Percentiles rank a stretch among this genome's conserved stretches.
Evolutionary conservation across 1,140 invertebrate species (phyloP).

Genomic region (Brachionus asplanchnoidis): DNA sequence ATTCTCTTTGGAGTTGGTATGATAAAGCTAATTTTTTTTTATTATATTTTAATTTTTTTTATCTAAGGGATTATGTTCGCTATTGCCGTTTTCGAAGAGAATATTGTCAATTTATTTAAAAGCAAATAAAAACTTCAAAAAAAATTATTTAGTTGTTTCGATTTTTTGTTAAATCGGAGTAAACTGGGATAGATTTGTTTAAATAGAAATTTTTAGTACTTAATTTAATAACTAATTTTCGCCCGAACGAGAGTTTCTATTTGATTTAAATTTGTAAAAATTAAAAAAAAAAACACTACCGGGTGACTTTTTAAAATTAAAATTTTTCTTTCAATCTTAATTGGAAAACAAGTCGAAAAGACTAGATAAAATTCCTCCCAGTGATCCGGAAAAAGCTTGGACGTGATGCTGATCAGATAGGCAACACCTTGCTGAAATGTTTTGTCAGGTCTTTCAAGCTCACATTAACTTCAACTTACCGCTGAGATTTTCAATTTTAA

Average conservation of each 20-base stretch:
- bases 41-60: neutral
- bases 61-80: constrained; percentile 24
- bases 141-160: neutral
- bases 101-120: constrained; percentile 26
- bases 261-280: neutral
- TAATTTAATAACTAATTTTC: neutral
- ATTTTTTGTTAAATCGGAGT: neutral
- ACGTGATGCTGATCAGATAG: neutral
- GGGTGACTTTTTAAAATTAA: neutral
- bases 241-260: neutral
- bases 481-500: neutral
- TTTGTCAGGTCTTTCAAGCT: neutral
- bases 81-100: constrained; percentile 16
- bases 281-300: neutral
- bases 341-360: neutral
- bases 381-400: neutral
- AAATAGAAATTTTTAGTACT: neutral
- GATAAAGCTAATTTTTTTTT: neutral
- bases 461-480: neutral
- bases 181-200: neutral
- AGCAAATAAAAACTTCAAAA: neutral
- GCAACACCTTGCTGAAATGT: neutral
- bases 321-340: neutral
- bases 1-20: constrained; percentile 29
- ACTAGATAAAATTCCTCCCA: neutral